These are phyloP conservation scores for Limnephilus rhombicus DNA, from an alignment of 2,888 invertebrate genomes.

Conservation along the genomic window DNA sequence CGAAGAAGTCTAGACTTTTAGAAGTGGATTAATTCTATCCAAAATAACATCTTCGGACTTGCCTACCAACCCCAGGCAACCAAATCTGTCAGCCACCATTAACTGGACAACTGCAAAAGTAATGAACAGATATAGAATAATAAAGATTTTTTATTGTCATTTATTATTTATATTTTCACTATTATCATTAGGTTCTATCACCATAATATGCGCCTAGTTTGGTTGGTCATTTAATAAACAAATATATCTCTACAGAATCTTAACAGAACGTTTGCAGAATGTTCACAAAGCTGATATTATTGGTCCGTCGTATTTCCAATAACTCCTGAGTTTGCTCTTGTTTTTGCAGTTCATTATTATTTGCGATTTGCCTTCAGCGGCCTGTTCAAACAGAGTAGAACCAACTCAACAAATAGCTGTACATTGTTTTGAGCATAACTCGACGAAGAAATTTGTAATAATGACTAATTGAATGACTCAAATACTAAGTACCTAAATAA, in stretches of 20 bases:
- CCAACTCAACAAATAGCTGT: background rate
- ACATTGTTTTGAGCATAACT: background rate
- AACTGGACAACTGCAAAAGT: no score
- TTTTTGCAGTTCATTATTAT: background rate
- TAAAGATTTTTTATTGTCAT: no score
- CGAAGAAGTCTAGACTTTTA: no score
- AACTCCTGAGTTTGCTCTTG: background rate
- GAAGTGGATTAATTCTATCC: no score
- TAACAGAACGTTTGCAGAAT: background rate
- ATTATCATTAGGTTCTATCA: no score
- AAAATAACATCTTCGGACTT: no score
- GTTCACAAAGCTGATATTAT: background rate
- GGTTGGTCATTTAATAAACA: no score
- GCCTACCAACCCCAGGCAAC: no score
- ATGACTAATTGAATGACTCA: background rate
- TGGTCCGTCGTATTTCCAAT: background rate
- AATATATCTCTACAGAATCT: background rate
- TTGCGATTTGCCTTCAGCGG: background rate
- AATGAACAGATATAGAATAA: no score
- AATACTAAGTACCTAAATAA: background rate
- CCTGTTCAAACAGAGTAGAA: background rate
- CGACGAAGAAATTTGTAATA: background rate
- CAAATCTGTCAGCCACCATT: no score
- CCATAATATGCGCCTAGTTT: no score
- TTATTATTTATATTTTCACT: no score